Conservation (phyloP, 2,113 vertebrate species). For the Ancistrus triradiatus region DNA sequence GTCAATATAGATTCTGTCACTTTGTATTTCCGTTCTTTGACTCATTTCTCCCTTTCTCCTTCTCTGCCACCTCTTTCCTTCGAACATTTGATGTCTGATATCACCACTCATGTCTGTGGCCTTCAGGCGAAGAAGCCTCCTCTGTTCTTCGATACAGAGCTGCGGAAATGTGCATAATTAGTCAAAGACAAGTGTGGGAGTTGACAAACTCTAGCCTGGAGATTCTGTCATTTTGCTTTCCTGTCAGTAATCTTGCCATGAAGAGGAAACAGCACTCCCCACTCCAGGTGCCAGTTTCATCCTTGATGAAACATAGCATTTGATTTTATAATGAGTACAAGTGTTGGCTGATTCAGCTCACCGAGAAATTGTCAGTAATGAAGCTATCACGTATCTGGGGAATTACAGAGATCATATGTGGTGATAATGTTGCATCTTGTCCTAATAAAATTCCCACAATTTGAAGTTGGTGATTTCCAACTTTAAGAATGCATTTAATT, state of each 20-base stretch:
- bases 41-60: constrained; percentile 35
- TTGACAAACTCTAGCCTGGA: constrained; percentile 61
- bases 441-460: no score
- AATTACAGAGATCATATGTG: constrained; percentile 17
- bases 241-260: constrained; percentile 63
- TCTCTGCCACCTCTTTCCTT: constrained; percentile 39
- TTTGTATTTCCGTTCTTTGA: constrained; percentile 20
- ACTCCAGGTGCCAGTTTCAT: constrained; percentile 31
- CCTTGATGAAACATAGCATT: constrained; percentile 22
- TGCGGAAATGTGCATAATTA: constrained; percentile 61
- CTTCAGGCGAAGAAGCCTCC: constrained; percentile 45
- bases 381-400: constrained; percentile 43
- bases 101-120: constrained; percentile 52
- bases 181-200: constrained; percentile 52
- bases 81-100: constrained; percentile 51
- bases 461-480: no score
- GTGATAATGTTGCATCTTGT: constrained; percentile 21
- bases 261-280: constrained; percentile 39
- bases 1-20: constrained; percentile 47
- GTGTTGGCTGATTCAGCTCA: constrained; percentile 29
- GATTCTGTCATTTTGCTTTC: constrained; percentile 60
- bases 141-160: constrained; percentile 54
- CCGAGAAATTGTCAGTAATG: constrained; percentile 26
- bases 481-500: not conserved
- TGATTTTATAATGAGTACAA: constrained; percentile 33